A percentile compares a stretch with the other conserved stretches of the same genome.
Conservation (phyloP, 2,797 vertebrate species). For the Ateles fusciceps region DNA sequence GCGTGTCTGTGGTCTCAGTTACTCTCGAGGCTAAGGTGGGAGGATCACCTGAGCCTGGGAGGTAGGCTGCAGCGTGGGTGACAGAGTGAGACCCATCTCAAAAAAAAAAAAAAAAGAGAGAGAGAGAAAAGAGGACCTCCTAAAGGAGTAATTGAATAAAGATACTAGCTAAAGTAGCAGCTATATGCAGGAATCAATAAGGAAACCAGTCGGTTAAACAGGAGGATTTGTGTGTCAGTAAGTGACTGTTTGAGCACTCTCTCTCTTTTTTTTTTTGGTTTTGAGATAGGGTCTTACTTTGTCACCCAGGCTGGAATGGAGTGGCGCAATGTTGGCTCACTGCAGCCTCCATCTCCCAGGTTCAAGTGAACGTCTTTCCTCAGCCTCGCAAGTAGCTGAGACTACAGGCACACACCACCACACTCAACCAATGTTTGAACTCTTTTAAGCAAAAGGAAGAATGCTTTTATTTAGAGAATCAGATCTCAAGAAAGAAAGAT, state of each 20-base stretch:
- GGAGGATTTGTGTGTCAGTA: not conserved
- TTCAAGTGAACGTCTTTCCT: no score
- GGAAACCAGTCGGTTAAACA: not conserved
- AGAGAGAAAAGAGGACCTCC: no score
- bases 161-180: not conserved
- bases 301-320: no score
- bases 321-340: no score
- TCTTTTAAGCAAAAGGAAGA: not conserved
- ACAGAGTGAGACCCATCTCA: not conserved
- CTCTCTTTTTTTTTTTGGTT: no score
- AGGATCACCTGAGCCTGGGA: not conserved
- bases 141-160: slow-evolving; percentile 9
- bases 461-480: not conserved
- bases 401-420: no score
- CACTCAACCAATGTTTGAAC: not conserved
- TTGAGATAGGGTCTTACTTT: no score
- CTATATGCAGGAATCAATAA: not conserved
- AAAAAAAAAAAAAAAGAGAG: not conserved
- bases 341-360: no score
- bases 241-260: not conserved
- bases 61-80: not conserved
- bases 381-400: no score
- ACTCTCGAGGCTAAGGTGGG: not conserved
- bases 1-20: not conserved
- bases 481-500: not conserved